Conservation (phyloP, 2,888 invertebrate species). For the Chloromyia formosa region DNA sequence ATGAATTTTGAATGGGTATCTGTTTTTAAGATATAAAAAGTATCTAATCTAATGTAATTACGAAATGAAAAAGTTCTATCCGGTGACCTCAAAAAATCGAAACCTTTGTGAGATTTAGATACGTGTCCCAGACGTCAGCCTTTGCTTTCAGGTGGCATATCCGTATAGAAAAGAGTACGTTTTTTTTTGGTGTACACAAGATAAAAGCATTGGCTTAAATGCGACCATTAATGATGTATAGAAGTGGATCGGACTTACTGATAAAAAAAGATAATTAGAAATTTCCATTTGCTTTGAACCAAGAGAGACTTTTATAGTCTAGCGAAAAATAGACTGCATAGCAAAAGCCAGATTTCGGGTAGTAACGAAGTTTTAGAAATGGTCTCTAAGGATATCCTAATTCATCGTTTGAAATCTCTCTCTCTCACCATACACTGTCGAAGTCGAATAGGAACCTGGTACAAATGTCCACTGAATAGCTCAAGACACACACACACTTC, state of each 20-base stretch:
- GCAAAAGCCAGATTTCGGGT: no score
- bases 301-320: no score
- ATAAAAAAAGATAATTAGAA: slow-evolving; percentile 38
- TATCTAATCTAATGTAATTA: slow-evolving; percentile 40
- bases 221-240: neutral
- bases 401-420: no score
- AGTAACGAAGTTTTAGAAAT: no score
- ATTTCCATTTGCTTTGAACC: slow-evolving; percentile 7
- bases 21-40: slow-evolving; percentile 11
- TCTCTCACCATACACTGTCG: no score
- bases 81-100: slow-evolving; percentile 26
- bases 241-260: neutral
- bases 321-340: no score
- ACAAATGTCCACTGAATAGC: no score
- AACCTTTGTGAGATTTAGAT: slow-evolving; percentile 29
- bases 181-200: neutral
- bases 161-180: neutral
- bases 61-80: slow-evolving; percentile 31
- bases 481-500: no score
- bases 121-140: neutral
- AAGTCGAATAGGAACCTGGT: no score
- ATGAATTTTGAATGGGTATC: slow-evolving; percentile 19
- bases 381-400: no score
- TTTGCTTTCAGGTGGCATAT: neutral
- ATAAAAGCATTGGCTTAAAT: neutral